Evolutionary conservation across 2,113 vertebrate species (phyloP).

Genomic region (Microtus oregoni): DNA sequence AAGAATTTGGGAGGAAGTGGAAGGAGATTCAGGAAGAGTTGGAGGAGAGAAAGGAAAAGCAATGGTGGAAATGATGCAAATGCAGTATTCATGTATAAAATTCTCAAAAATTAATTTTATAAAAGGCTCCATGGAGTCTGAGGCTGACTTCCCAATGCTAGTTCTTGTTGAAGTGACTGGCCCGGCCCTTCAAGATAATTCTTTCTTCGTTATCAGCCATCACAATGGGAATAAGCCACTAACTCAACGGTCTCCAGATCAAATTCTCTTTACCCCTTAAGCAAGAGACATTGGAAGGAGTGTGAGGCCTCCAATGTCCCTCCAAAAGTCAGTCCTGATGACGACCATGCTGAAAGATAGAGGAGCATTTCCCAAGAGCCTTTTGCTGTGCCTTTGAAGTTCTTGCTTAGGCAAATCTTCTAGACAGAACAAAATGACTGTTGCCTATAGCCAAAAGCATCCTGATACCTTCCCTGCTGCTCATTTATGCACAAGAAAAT

Average conservation of each 20-base stretch:
- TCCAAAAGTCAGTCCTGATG: not conserved
- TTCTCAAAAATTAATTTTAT: not conserved
- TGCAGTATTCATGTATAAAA: not conserved
- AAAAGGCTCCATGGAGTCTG: not conserved
- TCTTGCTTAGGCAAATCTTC: not conserved
- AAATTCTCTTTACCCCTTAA: conserved; percentile 14
- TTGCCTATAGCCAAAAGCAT: not conserved
- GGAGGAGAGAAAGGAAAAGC: not conserved
- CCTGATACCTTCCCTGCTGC: not conserved
- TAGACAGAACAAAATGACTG: not conserved
- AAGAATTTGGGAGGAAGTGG: not conserved
- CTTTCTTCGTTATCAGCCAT: not conserved
- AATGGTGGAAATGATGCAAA: not conserved
- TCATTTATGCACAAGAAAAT: conserved; percentile 34
- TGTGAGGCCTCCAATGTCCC: not conserved
- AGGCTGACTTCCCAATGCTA: not conserved
- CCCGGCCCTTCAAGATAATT: not conserved
- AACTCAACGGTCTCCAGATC: not conserved
- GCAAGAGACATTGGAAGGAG: not conserved
- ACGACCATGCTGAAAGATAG: not conserved
- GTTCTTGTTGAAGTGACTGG: not conserved
- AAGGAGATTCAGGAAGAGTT: not conserved
- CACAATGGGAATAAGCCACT: not conserved
- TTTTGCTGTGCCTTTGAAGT: conserved; percentile 26
- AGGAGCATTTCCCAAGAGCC: not conserved